Base-by-base conservation (phyloP, 2,113 vertebrate species). In the Sapayoa aenigma region DNA sequence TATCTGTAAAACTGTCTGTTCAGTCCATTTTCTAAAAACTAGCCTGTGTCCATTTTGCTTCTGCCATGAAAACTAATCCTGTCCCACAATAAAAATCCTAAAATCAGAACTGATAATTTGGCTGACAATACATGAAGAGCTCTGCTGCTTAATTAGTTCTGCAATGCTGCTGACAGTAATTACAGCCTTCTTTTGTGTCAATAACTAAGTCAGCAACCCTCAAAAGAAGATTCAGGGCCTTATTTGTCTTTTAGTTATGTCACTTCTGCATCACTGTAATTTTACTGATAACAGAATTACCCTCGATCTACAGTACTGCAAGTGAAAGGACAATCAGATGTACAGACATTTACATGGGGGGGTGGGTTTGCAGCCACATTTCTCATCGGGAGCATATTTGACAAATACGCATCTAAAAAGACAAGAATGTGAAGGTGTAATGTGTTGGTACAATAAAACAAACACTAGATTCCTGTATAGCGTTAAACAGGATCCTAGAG, bases 121-220 rank as follows among this genome's bases (percentile, higher is more conserved):
- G 46, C 79, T 88, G 94, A 93, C 75, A 90, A 69, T 66, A 85
- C 11, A 14, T 42, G 16, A 93, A 95, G 22, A 58, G 47, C 68
- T 90, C 83, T 88, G 55, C 85, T 23, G 24, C 50, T 88, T 95
- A 88, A 90, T 90, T 93, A 93, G 75, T 79, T 94, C 94, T 93
- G 85, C 75, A 90, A 17, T 72, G 67, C 87, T 95, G 66, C 63
- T 95, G 83, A 92, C 88, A 93, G 92, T 90, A 92, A 94, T 93
- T 92, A 88, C 63, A 93, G 71, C n/a, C 69, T 62, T 76, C 84
- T 87, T 91, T 85, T 93, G 52, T 97, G 85, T 80, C 92, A 80
- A 47, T 88, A 94, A 93, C 78, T 72, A 94, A 94, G 87, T 78
- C 84, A 79, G 72, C 79, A 83, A 80, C 50, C 37, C 35, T 90